Base-by-base conservation (phyloP, 1,140 invertebrate genomes). In the Apis florea region DNA sequence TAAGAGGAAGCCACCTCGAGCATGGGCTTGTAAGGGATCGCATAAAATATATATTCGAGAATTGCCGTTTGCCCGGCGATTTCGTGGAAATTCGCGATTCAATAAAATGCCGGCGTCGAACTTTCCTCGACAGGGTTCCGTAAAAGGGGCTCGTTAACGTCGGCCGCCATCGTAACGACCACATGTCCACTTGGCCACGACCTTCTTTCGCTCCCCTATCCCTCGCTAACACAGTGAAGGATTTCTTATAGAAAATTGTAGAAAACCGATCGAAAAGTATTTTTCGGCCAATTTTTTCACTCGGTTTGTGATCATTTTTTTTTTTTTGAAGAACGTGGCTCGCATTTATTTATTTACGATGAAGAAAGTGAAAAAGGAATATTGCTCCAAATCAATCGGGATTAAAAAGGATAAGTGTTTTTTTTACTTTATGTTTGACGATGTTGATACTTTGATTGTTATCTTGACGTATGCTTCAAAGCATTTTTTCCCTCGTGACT, bases 121-220 rank as follows among this genome's bases (percentile, higher is more conserved):
- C 75, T 68, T 77, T 58, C 54, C 51, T n/a, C 74, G 51, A 31
- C 74, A 17, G 51, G 24, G 54, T 53, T 69, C 24, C 40, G 68
- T 78, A 69, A 78, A 78, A 69, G 53, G 40, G 15, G 75, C 75
- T 78, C 67, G 76, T 78, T 78, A 78, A 78, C 76, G 76, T 70
- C 66, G 76, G 21, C 31, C 40, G 4, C 24, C 47, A 24, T 78
- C 67, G 51, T 70, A 78, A 78, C 76, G 76, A 78, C 24, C 66
- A 59, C 54, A 49, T 70, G 76, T 70, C 76, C 76, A 61, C 76
- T 78, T 61, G 54, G 40, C 59, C 40, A 40, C 31, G 8, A 24
- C 17, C 24, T 51, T 78, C 76, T 70, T 47, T 54, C n/a, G 13
- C 26, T 53, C n/a, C 4, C n/a, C 53, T n/a, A 26, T 59, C 54